Base-by-base conservation (phyloP, 2,888 invertebrate genomes). In the Romanomermis culicivorax region DNA sequence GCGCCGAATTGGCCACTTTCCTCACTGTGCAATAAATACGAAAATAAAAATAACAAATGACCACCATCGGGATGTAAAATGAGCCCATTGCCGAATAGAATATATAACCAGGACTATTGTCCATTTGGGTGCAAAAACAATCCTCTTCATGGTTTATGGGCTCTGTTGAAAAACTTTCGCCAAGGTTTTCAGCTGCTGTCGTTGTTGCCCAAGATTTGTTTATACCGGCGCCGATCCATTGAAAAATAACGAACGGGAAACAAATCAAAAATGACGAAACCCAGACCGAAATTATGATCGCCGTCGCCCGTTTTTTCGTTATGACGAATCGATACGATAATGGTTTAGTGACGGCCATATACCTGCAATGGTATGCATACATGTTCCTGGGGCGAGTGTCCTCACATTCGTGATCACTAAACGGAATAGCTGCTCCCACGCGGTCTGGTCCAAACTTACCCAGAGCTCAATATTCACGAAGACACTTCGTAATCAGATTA, bases 41-140 rank as follows among this genome's bases (percentile, higher is more conserved):
- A 83, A 88, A 88, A 72, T 93, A 93, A 77, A 93, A 91, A 77
- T 89, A 91, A 64, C 89, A 77, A 86, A 93, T 93, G 62, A 93
- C 86, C 64, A 88, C 80, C 87, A 89, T 89, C 43, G 93, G 93
- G 29, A 91, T 82, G 74, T 86, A 93, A 78, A 93, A 93, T 60
- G 89, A 89, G n/a, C 93, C 93, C 26, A 93, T 77, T 0, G 93
- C 91, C 2, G 89, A 89, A 74, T 91, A 91, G 55, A 95, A 82
- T 55, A 93, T 88, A 76, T 95, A 95, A 54, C 88, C 88, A 50
- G 63, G 58, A 14, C 83, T 82, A 69, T 88, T 87, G 73, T 85
- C 85, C 66, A 86, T 88, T 60, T 89, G 78, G 70, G 86, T 85
- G 68, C 88, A 89, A 61, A 66, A 83, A 83, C 25, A 79, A 23